phyloP scores from a whole-genome alignment of 2,113 vertebrate genomes.

The Motacilla alba region DNA sequence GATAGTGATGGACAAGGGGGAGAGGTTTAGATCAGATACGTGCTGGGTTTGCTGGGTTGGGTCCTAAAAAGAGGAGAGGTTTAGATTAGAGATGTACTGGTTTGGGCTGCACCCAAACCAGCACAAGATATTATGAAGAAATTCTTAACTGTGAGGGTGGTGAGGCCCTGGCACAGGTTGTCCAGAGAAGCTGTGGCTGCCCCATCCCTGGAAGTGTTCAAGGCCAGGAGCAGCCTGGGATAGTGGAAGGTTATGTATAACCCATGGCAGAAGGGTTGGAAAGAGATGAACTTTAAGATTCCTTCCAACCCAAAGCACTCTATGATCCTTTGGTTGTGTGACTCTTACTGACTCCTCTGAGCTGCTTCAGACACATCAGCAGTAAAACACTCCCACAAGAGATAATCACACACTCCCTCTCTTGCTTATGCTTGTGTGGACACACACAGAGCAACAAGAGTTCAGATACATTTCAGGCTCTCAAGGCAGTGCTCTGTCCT shows the following conservation, averaged over 20 bases:
- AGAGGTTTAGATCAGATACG: background rate
- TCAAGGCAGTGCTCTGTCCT: background rate
- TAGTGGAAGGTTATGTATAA: background rate
- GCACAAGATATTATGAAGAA: background rate
- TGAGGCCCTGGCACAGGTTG: background rate
- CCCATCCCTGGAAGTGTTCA: background rate
- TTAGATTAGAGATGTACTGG: background rate
- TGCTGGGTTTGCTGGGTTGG: background rate
- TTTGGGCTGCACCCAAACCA: background rate
- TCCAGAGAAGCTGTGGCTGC: background rate
- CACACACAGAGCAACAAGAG: background rate
- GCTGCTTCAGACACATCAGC: background rate
- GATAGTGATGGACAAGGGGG: background rate
- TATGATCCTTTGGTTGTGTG: background rate
- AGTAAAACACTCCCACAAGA: background rate
- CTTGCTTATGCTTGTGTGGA: accelerated
- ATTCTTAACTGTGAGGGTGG: background rate
- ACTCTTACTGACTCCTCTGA: background rate
- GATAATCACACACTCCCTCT: background rate
- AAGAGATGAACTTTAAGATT: background rate
- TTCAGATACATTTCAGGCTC: background rate
- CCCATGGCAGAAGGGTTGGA: background rate
- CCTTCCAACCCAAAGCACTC: background rate
- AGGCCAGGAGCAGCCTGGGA: background rate
- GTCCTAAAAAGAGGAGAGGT: background rate